phyloP scores from a whole-genome alignment of 2,113 vertebrate species.

The Pollimyrus isidori region DNA sequence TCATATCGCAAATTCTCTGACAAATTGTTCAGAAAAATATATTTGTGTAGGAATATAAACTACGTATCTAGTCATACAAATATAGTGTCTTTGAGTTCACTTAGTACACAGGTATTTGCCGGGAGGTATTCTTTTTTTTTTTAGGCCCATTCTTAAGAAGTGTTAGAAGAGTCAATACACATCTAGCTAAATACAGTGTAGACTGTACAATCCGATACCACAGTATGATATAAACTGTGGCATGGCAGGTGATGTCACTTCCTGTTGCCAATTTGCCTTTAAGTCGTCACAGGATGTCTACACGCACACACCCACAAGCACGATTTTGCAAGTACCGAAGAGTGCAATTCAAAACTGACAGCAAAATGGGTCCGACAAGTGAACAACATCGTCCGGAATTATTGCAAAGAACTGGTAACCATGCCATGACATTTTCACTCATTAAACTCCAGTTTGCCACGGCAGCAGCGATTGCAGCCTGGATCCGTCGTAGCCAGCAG shows the following conservation, averaged over 20 bases:
- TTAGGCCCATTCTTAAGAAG: not conserved
- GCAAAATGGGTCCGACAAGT: not conserved
- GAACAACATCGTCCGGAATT: not conserved
- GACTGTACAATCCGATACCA: not conserved
- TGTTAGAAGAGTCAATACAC: not conserved
- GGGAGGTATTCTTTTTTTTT: not conserved
- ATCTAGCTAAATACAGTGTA: conserved; percentile 2
- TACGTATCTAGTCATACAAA: conserved; percentile 27
- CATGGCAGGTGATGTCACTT: not conserved
- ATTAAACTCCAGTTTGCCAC: not conserved
- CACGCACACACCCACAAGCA: not conserved
- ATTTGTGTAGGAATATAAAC: conserved; percentile 36
- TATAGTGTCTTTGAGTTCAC: conserved; percentile 35
- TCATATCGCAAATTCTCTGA: conserved; percentile 12
- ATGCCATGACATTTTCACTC: not conserved
- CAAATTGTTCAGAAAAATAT: conserved; percentile 39
- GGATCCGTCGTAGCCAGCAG: not conserved
- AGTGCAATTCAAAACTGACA: not conserved
- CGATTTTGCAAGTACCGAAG: not conserved
- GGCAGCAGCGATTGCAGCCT: not conserved
- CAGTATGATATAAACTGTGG: not conserved
- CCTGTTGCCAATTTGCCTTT: not conserved
- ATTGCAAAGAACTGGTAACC: not conserved
- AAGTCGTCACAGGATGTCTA: not conserved
- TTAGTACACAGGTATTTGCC: conserved; percentile 36